These are phyloP conservation scores for Python bivittatus DNA, from an alignment of 2,113 vertebrate species.

Conservation along the genomic window DNA sequence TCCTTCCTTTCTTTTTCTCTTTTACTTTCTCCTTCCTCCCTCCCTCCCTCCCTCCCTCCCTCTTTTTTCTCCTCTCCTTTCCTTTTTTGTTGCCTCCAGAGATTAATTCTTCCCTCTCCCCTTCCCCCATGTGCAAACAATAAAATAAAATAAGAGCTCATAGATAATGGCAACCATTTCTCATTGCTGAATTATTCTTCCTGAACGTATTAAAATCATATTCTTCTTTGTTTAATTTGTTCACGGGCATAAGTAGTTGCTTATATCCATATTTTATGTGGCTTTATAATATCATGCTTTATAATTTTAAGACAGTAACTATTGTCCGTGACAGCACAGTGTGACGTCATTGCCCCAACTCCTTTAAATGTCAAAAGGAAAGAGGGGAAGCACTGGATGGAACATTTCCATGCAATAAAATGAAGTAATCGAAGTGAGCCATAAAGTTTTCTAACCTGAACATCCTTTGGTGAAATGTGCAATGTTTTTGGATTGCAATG, in stretches of 20 bases:
- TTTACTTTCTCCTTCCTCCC: rapidly evolving
- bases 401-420: rapidly evolving
- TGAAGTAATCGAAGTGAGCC: not conserved
- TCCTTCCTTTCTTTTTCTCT: not conserved
- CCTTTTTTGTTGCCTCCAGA: conserved; percentile 28
- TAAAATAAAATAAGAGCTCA: conserved; percentile 65
- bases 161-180: conserved; percentile 66
- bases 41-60: not conserved
- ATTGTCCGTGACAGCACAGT: conserved; percentile 28
- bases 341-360: conserved; percentile 58
- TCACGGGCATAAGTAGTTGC: not conserved
- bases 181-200: conserved; percentile 66
- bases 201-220: conserved; percentile 61
- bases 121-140: conserved; percentile 48
- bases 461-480: conserved; percentile 13
- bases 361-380: conserved; percentile 38
- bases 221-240: conserved; percentile 34
- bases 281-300: not conserved
- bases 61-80: not conserved
- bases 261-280: not conserved
- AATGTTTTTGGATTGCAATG: not conserved
- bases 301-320: conserved; percentile 35
- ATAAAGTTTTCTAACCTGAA: conserved; percentile 1
- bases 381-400: not conserved
- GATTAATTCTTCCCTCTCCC: conserved; percentile 68